phyloP scores from a whole-genome alignment of 2,888 invertebrate genomes.

The Brachycybe producta region DNA sequence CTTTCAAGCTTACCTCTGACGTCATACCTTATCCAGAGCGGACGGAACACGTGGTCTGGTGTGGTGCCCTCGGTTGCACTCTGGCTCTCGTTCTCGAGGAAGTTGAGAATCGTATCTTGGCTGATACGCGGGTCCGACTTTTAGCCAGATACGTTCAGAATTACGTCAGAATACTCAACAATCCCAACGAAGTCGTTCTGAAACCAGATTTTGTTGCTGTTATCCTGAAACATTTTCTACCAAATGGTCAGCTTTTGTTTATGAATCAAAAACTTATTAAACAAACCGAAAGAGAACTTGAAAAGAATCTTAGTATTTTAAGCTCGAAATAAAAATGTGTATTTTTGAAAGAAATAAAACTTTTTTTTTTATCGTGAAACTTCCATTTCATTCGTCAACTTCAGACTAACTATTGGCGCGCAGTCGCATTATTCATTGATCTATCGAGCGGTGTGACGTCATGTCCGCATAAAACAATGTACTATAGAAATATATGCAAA shows the following conservation, averaged over 20 bases:
- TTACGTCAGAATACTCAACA: neutral
- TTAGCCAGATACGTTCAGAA: constrained; percentile 5
- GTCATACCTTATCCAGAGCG: neutral
- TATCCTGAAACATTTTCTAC: constrained; percentile 9
- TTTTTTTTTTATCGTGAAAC: no score
- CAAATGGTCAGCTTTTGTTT: constrained; percentile 17
- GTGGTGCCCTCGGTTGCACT: neutral
- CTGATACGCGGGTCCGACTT: constrained; percentile 1
- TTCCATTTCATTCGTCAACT: no score
- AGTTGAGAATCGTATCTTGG: constrained; percentile 14
- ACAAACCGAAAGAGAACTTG: constrained; percentile 12
- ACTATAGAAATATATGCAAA: no score
- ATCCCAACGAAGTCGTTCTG: constrained; percentile 8
- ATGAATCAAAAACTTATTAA: constrained; percentile 10
- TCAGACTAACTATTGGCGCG: no score
- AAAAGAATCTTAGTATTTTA: neutral
- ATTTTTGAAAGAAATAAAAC: no score
- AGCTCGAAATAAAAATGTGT: no score
- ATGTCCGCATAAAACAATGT: no score
- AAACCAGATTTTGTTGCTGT: constrained; percentile 7
- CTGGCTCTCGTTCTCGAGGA: constrained; percentile 9
- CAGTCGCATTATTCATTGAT: neutral
- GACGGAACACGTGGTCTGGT: constrained; percentile 11
- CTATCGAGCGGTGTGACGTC: no score
- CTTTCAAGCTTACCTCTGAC: neutral